Conservation (phyloP, 1,140 invertebrate species). For the Megalonaias nervosa region DNA sequence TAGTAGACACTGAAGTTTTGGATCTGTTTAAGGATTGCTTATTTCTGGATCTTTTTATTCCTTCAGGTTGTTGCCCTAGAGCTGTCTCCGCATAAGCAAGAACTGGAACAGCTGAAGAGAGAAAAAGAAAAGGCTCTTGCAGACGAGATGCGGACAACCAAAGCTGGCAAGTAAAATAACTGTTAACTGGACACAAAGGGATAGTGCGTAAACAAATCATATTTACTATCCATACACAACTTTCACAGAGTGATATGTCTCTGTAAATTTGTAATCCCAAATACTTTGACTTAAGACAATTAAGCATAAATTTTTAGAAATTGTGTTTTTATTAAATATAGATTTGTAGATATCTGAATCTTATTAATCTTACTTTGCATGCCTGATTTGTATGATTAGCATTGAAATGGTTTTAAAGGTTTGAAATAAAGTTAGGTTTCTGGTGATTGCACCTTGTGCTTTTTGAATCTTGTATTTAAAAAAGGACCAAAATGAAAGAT, state of each 20-base stretch:
- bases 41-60: not conserved
- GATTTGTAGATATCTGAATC: too few species aligned
- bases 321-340: too few species aligned
- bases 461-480: not conserved
- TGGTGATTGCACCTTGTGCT: not conserved
- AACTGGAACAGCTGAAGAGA: conserved; percentile 58
- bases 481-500: not conserved
- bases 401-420: not conserved
- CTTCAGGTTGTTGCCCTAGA: conserved; percentile 29
- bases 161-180: conserved; percentile 54
- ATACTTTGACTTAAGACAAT: too few species aligned
- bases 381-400: not conserved
- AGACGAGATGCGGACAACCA: conserved; percentile 63
- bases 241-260: too few species aligned
- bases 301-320: too few species aligned
- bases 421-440: not conserved
- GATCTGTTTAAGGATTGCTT: not conserved
- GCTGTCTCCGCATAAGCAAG: conserved; percentile 50
- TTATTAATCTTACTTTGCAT: not conserved
- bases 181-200: not conserved
- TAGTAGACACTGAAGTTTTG: not conserved
- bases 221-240: too few species aligned
- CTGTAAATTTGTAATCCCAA: too few species aligned
- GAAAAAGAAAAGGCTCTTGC: conserved; percentile 65
- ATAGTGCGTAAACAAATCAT: not conserved